A percentile compares a stretch with the other conserved stretches of the same genome.
These are phyloP conservation scores for Calidris pugnax DNA, from an alignment of 2,113 vertebrate genomes.

Conservation along the genomic window DNA sequence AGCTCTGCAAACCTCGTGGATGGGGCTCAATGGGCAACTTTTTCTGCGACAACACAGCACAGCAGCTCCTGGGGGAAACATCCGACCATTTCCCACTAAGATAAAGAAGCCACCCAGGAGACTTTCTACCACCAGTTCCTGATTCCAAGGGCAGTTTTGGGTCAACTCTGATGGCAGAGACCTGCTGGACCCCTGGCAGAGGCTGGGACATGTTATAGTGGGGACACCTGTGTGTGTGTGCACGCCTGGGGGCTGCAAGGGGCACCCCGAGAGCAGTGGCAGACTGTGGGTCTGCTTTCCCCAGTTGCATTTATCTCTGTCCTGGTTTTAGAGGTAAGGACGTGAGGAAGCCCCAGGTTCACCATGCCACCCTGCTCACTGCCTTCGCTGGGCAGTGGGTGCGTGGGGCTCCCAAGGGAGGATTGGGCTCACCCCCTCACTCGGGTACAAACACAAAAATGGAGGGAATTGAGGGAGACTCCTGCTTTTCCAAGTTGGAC, in stretches of 20 bases:
- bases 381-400: background rate
- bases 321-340: background rate
- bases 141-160: background rate
- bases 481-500: background rate
- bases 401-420: background rate
- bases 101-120: background rate
- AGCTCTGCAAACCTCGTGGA: background rate
- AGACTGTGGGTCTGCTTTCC: background rate
- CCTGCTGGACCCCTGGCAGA: background rate
- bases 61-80: background rate
- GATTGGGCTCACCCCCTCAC: background rate
- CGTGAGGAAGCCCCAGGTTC: fast-evolving
- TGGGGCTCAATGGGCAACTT: background rate
- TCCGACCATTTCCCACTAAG: background rate
- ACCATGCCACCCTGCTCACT: background rate
- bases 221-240: background rate
- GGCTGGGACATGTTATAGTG: background rate
- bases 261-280: fast-evolving
- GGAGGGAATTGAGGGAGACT: background rate
- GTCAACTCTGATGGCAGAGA: background rate
- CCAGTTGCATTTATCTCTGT: background rate
- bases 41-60: background rate
- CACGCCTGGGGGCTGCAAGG: background rate
- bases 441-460: background rate
- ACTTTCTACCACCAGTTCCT: background rate